Conservation (phyloP, 2,797 vertebrate species). For the Diglossa cyanea region DNA sequence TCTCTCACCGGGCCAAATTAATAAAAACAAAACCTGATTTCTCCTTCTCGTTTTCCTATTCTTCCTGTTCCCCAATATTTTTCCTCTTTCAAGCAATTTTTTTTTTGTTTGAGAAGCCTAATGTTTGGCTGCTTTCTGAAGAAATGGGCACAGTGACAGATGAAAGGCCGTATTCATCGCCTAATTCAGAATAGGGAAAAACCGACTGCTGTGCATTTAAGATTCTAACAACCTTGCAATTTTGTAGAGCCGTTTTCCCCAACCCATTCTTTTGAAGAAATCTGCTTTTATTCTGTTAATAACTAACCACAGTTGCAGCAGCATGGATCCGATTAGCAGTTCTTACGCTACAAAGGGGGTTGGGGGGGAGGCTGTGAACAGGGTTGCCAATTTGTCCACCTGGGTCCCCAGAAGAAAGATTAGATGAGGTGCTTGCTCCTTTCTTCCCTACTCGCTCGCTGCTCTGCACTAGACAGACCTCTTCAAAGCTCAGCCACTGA, state of each 20-base stretch:
- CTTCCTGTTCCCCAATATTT: slow-evolving; percentile 75
- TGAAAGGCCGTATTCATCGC: slow-evolving; percentile 77
- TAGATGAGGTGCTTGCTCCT: slow-evolving; percentile 71
- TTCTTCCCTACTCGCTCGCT: slow-evolving; percentile 37
- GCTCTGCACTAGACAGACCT: slow-evolving; percentile 50
- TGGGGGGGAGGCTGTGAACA: slow-evolving; percentile 64
- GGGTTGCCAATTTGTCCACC: slow-evolving; percentile 81
- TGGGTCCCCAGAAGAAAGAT: slow-evolving; percentile 78
- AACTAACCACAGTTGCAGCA: slow-evolving; percentile 80
- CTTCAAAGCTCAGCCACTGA: slow-evolving; percentile 62
- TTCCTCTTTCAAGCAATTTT: slow-evolving; percentile 64
- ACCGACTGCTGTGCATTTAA: slow-evolving; percentile 80
- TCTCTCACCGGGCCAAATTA: slow-evolving; percentile 73
- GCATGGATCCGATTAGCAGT: slow-evolving; percentile 84
- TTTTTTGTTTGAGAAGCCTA: slow-evolving; percentile 71
- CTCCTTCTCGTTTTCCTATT: slow-evolving; percentile 52
- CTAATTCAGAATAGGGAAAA: slow-evolving; percentile 77
- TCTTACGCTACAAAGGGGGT: slow-evolving; percentile 75
- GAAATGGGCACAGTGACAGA: slow-evolving; percentile 76
- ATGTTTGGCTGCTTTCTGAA: slow-evolving; percentile 78
- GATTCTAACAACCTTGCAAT: slow-evolving; percentile 84
- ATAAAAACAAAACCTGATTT: slow-evolving; percentile 76
- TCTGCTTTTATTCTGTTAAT: slow-evolving; percentile 83
- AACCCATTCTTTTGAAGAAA: slow-evolving; percentile 79
- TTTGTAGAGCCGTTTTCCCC: slow-evolving; percentile 74